Percentiles rank a stretch among this genome's conserved stretches.
These are phyloP conservation scores for Drosophila setosimentum DNA, from an alignment of 2,888 invertebrate species.

Conservation along the genomic window DNA sequence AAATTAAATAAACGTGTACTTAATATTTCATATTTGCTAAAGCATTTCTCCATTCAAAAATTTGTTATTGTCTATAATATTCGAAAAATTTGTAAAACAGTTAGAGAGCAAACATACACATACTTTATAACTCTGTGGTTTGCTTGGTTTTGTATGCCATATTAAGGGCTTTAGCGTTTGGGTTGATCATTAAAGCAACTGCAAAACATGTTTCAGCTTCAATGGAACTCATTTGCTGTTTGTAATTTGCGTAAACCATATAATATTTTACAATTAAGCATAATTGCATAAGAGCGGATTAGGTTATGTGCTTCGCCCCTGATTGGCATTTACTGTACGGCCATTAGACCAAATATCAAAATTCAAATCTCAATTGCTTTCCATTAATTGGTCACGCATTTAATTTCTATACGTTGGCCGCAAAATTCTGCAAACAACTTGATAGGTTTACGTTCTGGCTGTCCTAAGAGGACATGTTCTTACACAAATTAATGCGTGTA, in stretches of 20 bases:
- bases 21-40: conserved; percentile 17
- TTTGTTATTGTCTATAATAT: conserved; percentile 24
- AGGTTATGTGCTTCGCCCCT: conserved; percentile 26
- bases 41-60: conserved; percentile 16
- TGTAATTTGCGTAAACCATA: conserved; percentile 71
- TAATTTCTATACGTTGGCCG: conserved; percentile 6
- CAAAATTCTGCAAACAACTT: conserved; percentile 19
- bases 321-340: conserved; percentile 41
- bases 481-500: not conserved
- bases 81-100: not conserved
- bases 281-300: conserved; percentile 66
- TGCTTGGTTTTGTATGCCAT: conserved; percentile 31
- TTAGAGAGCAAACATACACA: not conserved
- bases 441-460: not conserved
- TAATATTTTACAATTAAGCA: conserved; percentile 74
- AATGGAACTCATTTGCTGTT: conserved; percentile 51
- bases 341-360: conserved; percentile 42
- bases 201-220: conserved; percentile 54
- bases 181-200: conserved; percentile 44
- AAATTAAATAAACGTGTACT: conserved; percentile 9
- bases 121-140: conserved; percentile 35
- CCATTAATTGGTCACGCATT: conserved; percentile 34
- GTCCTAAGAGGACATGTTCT: not conserved
- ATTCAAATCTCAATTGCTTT: conserved; percentile 32
- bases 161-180: not conserved